Evolutionary conservation across 2,113 vertebrate genomes (phyloP), one percentile per base, ranked within the genome.

Genomic region (Thermophis baileyi): DNA sequence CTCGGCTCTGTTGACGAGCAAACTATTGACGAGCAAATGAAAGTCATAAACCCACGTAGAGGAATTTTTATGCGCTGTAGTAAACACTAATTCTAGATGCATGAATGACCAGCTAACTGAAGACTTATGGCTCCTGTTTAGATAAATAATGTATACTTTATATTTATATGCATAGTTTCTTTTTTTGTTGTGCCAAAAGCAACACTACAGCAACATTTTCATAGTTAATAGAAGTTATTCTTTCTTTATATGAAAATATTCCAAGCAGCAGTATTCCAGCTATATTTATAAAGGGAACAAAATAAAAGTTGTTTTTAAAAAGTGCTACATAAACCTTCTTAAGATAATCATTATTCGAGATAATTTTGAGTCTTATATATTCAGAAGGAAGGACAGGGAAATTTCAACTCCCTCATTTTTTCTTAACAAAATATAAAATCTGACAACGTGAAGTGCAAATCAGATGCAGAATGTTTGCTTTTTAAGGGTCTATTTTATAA

Each of bases 351-450:
- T 54, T 86, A n/a, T 87, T 94, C 81, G 18, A 0, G 0, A 51
- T 18, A 54, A 81, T 63, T 95, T 0, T 44, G 49, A 85, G 90
- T 81, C 3, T 94, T 4, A 63, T 46, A 94, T 50, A 85, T 49
- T 94, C 94, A 51, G 93, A 44, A 94, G 14, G 3, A 10, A 91
- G 91, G 93, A 91, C n/a, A 74, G 87, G 35, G 40, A 88, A 0
- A 22, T 89, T 91, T 94, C 93, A 93, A 88, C 60, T 50, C 88
- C 91, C 89, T 69, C 57, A 85, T 87, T 93, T 94, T 94, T 93
- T 40, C 40, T 93, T 94, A 91, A 88, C 50, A 93, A 94, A 91
- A 97, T 90, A 91, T 1, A 40, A 89, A 50, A 93, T 18, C 94
- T 90, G 93, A 93, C 57, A 95, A 93, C 90, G 54, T 74, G 46